Conservation (phyloP, 2,797 vertebrate genomes). For the Pangasius larnaudii region DNA sequence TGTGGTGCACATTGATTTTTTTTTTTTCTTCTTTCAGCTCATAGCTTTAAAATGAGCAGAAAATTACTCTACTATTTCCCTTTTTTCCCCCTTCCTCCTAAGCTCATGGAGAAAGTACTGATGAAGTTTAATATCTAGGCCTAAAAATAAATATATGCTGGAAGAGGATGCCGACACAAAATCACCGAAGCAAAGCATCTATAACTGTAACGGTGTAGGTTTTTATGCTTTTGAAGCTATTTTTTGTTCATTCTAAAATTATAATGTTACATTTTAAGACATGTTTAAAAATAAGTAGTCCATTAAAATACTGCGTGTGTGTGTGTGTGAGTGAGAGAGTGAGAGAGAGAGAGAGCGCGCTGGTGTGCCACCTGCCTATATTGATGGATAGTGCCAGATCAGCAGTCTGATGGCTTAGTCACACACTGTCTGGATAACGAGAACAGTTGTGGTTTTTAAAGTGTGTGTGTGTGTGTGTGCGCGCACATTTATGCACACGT, state of each 20-base stretch:
- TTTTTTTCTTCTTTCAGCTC: slow-evolving; percentile 4
- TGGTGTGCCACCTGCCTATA: slow-evolving; percentile 23
- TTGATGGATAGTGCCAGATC: slow-evolving; percentile 19
- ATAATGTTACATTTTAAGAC: not conserved
- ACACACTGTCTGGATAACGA: slow-evolving; percentile 28
- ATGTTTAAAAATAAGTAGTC: not conserved
- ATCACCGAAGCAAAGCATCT: not conserved
- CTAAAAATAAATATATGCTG: not conserved
- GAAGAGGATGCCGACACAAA: not conserved
- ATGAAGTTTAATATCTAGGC: slow-evolving; percentile 27
- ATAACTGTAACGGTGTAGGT: not conserved
- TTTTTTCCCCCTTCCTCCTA: not conserved
- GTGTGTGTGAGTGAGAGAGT: too few species aligned
- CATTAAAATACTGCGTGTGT: not conserved
- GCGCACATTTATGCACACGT: not conserved
- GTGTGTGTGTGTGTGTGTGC: not conserved
- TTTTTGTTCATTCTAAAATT: not conserved
- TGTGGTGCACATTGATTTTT: slow-evolving; percentile 51
- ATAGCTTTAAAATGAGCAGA: slow-evolving; percentile 26
- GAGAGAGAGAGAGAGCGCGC: not conserved
- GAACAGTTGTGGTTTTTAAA: slow-evolving; percentile 39
- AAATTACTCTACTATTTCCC: not conserved
- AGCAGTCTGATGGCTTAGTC: slow-evolving; percentile 52
- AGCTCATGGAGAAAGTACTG: slow-evolving; percentile 6
- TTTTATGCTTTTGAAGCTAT: too few species aligned